Evolutionary conservation across 2,113 vertebrate species (phyloP).

Genomic region (Geococcyx californianus): DNA sequence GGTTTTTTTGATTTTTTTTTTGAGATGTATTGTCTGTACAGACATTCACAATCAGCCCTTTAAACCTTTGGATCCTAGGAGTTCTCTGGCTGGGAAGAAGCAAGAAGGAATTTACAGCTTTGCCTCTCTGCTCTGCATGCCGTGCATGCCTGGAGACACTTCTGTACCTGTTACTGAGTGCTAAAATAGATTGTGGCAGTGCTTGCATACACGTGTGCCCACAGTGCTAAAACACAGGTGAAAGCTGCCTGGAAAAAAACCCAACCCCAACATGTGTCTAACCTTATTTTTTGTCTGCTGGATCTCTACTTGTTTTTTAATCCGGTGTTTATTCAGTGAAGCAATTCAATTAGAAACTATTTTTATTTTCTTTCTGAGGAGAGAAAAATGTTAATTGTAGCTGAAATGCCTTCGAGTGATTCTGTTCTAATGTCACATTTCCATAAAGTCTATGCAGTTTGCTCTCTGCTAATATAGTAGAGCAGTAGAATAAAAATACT

Average conservation of each 20-base stretch:
- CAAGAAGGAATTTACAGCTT: neutral
- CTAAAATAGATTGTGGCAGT: neutral
- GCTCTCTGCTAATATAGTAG: neutral
- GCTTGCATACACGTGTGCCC: neutral
- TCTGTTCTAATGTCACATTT: constrained; percentile 72
- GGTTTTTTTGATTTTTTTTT: neutral
- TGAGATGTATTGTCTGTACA: neutral
- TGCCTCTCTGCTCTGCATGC: neutral
- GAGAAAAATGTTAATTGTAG: constrained; percentile 68
- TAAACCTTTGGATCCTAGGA: neutral
- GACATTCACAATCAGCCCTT: neutral
- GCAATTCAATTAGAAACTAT: constrained; percentile 51
- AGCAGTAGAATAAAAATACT: neutral
- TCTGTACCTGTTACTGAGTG: neutral
- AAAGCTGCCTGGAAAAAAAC: neutral
- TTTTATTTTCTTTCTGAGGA: constrained; percentile 48
- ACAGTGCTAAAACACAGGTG: neutral
- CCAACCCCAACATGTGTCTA: neutral
- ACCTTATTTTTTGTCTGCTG: neutral
- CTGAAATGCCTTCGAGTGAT: constrained; percentile 61
- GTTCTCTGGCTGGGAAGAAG: neutral
- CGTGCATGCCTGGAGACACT: neutral
- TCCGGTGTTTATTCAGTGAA: constrained; percentile 47
- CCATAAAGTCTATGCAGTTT: constrained; percentile 56
- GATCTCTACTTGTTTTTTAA: neutral